Base-by-base conservation (phyloP, 1,140 invertebrate species). In the Ceratina australensis region DNA sequence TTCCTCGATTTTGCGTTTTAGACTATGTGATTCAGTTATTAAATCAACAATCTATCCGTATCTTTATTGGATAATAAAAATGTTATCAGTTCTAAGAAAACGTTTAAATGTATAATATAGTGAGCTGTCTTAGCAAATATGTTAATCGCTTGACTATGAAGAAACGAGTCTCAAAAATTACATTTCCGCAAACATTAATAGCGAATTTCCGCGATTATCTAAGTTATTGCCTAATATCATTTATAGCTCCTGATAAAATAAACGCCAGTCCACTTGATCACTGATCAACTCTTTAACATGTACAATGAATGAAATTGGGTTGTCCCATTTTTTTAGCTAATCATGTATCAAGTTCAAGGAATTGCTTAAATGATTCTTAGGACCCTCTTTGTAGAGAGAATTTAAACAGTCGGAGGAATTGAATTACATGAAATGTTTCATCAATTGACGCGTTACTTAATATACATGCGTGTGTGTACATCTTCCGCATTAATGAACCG, bases 401-500 rank as follows among this genome's bases (percentile, higher is more conserved):
- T 52, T 54, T 71, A 42, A 61, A 54, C 49, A 8, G 28, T 5
- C 12, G 52, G 74, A 71, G 60, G 71, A 71, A 77, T 77, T 52
- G 26, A 77, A 47, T 77, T 77, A 77, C 22, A 49, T 77, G 61
- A 77, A 71, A 18, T 24, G 67, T 71, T 54, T 60, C 28, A 5
- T 52, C 57, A 71, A 77, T 71, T 71, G 74, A 63, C 47, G 57
- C 49, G 56, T 71, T 71, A 63, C 49, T 75, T 71, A 61, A 71
- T 57, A 77, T 61, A 42, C 33, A 42, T 42, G 33, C 33, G 33
- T 42, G 33, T 42, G 10, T 42, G 33, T 42, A 7, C 28, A 54
- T 63, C 67, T 77, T 71, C 57, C 67, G 74, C 57, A 63, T 71
- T 77, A 77, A 77, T 71, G 57, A 16, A 61, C 67, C 5, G 15